Conservation (phyloP, 2,113 vertebrate genomes). For the Sus scrofa region T2T-Sscrofa CM000823.6:36500001-36500500, state of each 20-base stretch:
- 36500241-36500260: no score
- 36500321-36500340: background rate
- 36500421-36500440: background rate
- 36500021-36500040: background rate
- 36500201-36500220: no score
- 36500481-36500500: background rate
- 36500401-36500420: background rate
- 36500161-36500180: no score
- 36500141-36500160: no score
- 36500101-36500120: no score
- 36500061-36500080: no score
- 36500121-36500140: no score
- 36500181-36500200: no score
- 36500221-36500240: no score
- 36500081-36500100: no score
- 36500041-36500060: no score
- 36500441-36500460: conserved; percentile 9
- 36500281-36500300: conserved; percentile 6
- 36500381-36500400: background rate
- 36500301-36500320: background rate
- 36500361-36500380: background rate
- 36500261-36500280: background rate
- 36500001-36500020: background rate
- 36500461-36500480: background rate
- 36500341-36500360: background rate